phyloP scores from a whole-genome alignment of 2,113 vertebrate species.

The Thymallus thymallus region DNA sequence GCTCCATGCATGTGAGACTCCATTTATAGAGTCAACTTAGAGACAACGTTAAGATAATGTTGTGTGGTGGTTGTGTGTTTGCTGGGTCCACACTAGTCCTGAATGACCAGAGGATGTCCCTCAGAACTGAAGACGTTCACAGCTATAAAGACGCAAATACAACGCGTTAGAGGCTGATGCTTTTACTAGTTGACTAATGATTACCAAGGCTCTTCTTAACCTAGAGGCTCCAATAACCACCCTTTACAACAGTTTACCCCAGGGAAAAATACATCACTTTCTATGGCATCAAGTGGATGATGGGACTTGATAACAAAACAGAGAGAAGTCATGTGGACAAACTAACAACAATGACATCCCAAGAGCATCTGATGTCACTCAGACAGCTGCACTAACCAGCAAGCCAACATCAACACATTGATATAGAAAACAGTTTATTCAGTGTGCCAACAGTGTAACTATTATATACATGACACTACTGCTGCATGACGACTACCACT shows the following conservation, averaged over 20 bases:
- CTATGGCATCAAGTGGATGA: slow-evolving; percentile 28
- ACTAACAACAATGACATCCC: slow-evolving; percentile 31
- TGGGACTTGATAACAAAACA: slow-evolving; percentile 66
- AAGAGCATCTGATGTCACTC: slow-evolving; percentile 22
- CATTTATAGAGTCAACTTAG: slow-evolving; percentile 60
- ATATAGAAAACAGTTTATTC: slow-evolving; percentile 64
- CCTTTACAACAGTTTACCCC: no score
- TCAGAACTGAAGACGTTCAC: not conserved
- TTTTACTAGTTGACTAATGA: not conserved
- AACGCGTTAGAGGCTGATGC: not conserved
- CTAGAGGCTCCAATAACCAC: slow-evolving; percentile 32
- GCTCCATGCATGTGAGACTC: slow-evolving; percentile 71
- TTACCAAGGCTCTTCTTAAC: not conserved
- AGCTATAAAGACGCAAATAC: slow-evolving; percentile 28
- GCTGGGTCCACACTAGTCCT: slow-evolving; percentile 12
- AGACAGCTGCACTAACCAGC: slow-evolving; percentile 46
- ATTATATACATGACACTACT: slow-evolving; percentile 57
- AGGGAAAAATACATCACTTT: no score
- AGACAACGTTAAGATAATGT: no score
- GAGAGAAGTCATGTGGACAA: slow-evolving; percentile 9
- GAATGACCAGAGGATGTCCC: slow-evolving; percentile 21
- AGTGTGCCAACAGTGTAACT: slow-evolving; percentile 64
- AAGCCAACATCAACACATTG: slow-evolving; percentile 27
- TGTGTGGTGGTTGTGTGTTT: no score
- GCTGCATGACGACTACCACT: slow-evolving; percentile 55